Base-by-base conservation (phyloP, 2,113 vertebrate species). In the Corydoras sp. region DNA sequence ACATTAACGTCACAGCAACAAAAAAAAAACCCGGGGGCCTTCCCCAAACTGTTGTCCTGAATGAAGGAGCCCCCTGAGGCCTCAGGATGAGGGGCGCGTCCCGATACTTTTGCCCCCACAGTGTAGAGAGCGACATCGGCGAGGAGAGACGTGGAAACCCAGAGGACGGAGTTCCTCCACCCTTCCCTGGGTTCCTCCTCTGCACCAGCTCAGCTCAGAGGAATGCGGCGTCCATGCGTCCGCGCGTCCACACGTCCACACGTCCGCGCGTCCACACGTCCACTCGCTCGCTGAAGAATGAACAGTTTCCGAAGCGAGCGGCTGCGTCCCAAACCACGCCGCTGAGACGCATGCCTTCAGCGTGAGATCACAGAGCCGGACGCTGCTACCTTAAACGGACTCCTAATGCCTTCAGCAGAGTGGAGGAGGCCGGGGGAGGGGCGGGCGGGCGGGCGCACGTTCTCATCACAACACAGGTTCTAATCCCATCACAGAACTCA, bases 161-260 rank as follows among this genome's bases (percentile, higher is more conserved):
- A 24, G 18, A 70, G 76, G 74, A 78, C 3, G 81, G 77, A 83
- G 80, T 85, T 68, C 81, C 84, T 80, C 79, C 77, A 75, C 79
- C 80, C 79, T 73, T 81, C 83, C 76, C 80, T 79, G 69, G 35
- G 84, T 91, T 89, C 83, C 85, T 67, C 49, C 58, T 89, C 86
- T 77, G 85, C 86, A 87, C 88, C 90, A 95, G 91, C 92, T 97
- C 94, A 97, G 88, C 84, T 80, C 82, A 84, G 86, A 85, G 92
- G 95, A 98, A 97, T 97, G 93, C 84, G 85, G 92, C 92, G 87
- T 83, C 18, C 18, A 1, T 2, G 2, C 18, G 18, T 24, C 18
- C 18, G 1, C 18, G 2, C 18, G 18, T 89, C 18, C 18, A 1
- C 18, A 24, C 18, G 18, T 24, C 18, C 18, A 1, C 18, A 24